Percentiles rank a stretch among this genome's conserved stretches.
These are phyloP conservation scores for Lasius fuliginosus DNA, from an alignment of 2,888 invertebrate genomes.

Conservation along the genomic window DNA sequence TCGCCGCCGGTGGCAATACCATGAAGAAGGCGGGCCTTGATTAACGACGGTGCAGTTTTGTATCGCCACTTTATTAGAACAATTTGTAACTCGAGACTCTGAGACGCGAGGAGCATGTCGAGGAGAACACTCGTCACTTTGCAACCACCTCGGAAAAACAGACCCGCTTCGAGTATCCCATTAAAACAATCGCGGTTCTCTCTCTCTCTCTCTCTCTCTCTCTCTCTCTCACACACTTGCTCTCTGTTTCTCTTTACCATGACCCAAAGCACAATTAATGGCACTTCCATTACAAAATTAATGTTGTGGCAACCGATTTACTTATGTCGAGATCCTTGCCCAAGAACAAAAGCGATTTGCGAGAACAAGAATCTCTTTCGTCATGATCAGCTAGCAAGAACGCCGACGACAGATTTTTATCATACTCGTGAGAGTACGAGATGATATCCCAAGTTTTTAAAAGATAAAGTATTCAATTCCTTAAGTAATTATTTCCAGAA, in stretches of 20 bases:
- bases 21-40: slow-evolving; percentile 56
- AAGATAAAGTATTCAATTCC: neutral
- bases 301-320: slow-evolving; percentile 25
- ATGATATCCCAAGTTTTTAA: neutral
- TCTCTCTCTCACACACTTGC: neutral
- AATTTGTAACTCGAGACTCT: slow-evolving; percentile 53
- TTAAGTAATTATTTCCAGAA: neutral
- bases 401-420: slow-evolving; percentile 10
- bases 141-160: slow-evolving; percentile 24
- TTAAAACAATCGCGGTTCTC: neutral
- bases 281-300: slow-evolving; percentile 24
- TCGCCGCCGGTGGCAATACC: slow-evolving; percentile 35
- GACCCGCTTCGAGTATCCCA: neutral
- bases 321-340: slow-evolving; percentile 32
- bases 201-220: neutral
- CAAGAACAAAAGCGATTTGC: slow-evolving; percentile 3
- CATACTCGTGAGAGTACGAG: neutral
- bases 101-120: neutral
- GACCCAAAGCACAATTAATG: slow-evolving; percentile 32
- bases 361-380: neutral
- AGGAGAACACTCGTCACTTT: slow-evolving; percentile 17
- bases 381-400: no score
- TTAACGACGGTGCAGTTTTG: slow-evolving; percentile 51
- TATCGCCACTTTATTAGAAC: slow-evolving; percentile 54
- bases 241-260: neutral